Evolutionary conservation across 1,140 invertebrate species (phyloP).

Genomic region (Bombyx mori): DNA sequence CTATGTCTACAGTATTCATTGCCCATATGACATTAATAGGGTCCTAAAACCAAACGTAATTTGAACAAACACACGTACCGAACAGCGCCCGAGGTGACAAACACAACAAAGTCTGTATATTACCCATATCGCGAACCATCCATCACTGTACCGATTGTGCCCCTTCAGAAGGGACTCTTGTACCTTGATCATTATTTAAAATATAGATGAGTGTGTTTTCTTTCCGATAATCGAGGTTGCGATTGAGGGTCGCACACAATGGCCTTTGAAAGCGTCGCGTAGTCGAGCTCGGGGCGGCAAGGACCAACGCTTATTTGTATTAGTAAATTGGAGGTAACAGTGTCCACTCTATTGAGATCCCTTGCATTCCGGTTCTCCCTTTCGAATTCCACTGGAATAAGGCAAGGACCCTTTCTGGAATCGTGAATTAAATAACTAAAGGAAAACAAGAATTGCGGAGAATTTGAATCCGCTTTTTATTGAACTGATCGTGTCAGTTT

Average conservation of each 20-base stretch:
- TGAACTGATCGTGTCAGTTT: no score
- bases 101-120: slow-evolving; percentile 35
- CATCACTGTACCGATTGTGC: slow-evolving; percentile 49
- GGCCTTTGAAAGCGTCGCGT: slow-evolving; percentile 50
- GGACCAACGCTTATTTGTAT: slow-evolving; percentile 62
- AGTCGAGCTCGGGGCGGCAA: slow-evolving; percentile 33
- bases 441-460: no score
- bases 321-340: slow-evolving; percentile 64
- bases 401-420: no score
- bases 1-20: no score
- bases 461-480: no score
- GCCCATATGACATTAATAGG: neutral
- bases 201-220: slow-evolving; percentile 69
- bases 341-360: slow-evolving; percentile 53
- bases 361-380: neutral
- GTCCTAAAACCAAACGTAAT: slow-evolving; percentile 12
- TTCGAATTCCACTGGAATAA: no score
- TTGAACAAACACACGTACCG: neutral
- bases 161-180: slow-evolving; percentile 35
- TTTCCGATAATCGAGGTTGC: slow-evolving; percentile 67
- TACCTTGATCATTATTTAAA: slow-evolving; percentile 66
- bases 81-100: slow-evolving; percentile 30
- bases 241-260: slow-evolving; percentile 65
- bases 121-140: slow-evolving; percentile 43
- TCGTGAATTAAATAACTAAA: no score